Base-by-base conservation (phyloP, 2,797 vertebrate species). In the Borostomias antarcticus region DNA sequence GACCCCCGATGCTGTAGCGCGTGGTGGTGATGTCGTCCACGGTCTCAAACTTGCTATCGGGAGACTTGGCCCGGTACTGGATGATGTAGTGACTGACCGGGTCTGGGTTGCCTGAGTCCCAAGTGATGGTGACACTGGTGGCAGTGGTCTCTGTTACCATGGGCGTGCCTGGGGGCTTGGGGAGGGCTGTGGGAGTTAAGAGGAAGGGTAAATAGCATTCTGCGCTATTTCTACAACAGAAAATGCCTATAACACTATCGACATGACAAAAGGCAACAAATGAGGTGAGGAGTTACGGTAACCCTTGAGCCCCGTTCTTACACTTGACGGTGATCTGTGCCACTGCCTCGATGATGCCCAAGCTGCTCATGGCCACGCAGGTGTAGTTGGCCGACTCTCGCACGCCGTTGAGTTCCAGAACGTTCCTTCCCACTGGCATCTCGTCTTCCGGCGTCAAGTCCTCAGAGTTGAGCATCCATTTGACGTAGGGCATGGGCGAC, bases 251-350 rank as follows among this genome's bases (percentile, higher is more conserved):
- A 10, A 25, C 17, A 4, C 35, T 37, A 37, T 37, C 35, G 13
- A 8, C 8, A n/a, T n/a, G n/a, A n/a, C n/a, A n/a, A n/a, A n/a
- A 19, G 40, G 10, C 5, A 48, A 48, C 29, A 30, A 8, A 10
- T 3, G 26, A 30, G 15, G 2, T 11, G 0, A 29, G 11, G 0
- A 10, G 6, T 11, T 45, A 10, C 9, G n/a, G 37, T 10, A 28
- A 6, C 17, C 35, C 37, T 5, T 21, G 17, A 3, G 9, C 6
- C 19, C 2, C 6, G 77, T 48, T 63, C 96, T 97, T 92, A 98
- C 97, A 98, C 92, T 99, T 99, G 86, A 99, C 98, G 1, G 95
- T 98, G 93, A 99, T 98, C 88, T 99, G 97, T 0, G 97, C 95
- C 63, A 96, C 95, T 0, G 96, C 94, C 60, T 99, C 97, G 4